Evolutionary conservation across 2,888 invertebrate species (phyloP).

Genomic region (Pachymerium ferrugineum): DNA sequence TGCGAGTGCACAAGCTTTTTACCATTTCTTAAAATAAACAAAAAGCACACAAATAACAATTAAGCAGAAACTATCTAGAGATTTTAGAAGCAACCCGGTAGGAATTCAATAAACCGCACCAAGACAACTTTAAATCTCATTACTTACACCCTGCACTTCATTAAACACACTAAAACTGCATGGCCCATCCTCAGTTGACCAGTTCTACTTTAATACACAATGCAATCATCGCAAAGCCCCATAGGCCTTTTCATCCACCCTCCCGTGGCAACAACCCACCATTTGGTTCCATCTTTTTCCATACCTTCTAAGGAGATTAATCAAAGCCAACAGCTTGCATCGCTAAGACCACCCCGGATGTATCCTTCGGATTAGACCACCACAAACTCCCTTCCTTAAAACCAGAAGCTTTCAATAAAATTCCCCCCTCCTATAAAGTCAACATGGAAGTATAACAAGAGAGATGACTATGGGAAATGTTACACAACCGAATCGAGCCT

Average conservation of each 20-base stretch:
- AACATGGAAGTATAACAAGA: constrained; percentile 17
- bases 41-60: too few species aligned
- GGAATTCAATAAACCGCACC: constrained; percentile 15
- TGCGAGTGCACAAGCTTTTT: too few species aligned
- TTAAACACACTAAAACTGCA: constrained; percentile 9
- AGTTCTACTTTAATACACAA: background rate
- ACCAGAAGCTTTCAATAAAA: constrained; percentile 21
- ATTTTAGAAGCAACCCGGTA: too few species aligned
- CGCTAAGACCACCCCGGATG: constrained; percentile 12
- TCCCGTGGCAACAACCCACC: constrained; percentile 7
- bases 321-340: constrained; percentile 13
- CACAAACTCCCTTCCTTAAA: constrained; percentile 14
- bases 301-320: constrained; percentile 15
- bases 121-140: constrained; percentile 21
- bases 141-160: constrained; percentile 13
- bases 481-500: constrained; percentile 10
- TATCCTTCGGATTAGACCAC: constrained; percentile 18
- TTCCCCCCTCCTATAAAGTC: constrained; percentile 21
- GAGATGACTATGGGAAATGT: background rate
- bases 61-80: too few species aligned
- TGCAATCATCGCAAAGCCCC: constrained; percentile 9
- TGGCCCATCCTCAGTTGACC: background rate
- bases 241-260: background rate
- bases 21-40: too few species aligned
- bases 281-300: background rate